Evolutionary conservation across 2,888 invertebrate species (phyloP).

Genomic region (Invenusta paracnida): DNA sequence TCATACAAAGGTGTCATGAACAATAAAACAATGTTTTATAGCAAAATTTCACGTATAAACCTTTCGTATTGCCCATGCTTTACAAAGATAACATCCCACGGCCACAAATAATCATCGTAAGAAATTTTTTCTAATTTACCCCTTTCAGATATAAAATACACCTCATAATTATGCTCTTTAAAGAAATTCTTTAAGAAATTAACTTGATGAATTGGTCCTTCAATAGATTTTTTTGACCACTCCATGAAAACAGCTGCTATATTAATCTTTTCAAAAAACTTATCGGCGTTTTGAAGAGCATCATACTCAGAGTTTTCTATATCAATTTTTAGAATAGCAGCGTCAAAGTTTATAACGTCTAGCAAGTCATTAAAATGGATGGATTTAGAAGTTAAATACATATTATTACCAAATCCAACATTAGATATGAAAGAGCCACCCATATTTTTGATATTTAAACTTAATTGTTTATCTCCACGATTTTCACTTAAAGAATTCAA

Average conservation of each 20-base stretch:
- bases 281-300: constrained; percentile 42
- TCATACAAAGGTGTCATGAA: no score
- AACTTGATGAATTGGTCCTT: neutral
- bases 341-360: constrained; percentile 35
- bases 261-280: constrained; percentile 43
- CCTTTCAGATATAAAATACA: neutral
- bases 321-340: constrained; percentile 45
- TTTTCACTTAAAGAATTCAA: neutral
- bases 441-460: neutral
- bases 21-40: no score
- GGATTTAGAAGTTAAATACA: no score
- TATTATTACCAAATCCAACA: no score
- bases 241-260: constrained; percentile 44
- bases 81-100: neutral
- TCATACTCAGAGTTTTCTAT: constrained; percentile 44
- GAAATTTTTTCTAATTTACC: no score
- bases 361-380: constrained; percentile 25
- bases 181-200: neutral
- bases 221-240: constrained; percentile 36
- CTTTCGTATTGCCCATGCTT: no score
- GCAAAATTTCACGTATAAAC: no score
- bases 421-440: neutral
- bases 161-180: neutral
- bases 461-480: neutral
- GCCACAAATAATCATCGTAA: neutral